Evolutionary conservation across 2,797 vertebrate species (phyloP).

Genomic region (Ciconia nigra): DNA sequence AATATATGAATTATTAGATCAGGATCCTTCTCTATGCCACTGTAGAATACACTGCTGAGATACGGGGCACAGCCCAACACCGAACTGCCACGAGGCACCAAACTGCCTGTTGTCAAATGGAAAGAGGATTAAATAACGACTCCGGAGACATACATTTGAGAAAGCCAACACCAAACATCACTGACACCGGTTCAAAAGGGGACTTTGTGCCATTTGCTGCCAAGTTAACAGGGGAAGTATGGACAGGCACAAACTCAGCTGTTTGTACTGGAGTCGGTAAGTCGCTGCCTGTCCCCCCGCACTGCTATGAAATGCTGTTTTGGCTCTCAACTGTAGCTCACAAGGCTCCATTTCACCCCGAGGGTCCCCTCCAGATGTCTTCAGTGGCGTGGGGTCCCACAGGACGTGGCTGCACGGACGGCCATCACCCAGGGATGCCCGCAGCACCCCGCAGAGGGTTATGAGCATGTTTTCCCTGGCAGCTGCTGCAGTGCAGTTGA

Average conservation of each 20-base stretch:
- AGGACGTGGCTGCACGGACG: fast-evolving
- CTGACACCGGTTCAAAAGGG: neutral
- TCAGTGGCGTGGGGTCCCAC: fast-evolving
- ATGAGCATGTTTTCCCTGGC: fast-evolving
- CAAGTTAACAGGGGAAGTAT: fast-evolving
- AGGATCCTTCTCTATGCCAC: neutral
- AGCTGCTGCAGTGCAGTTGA: neutral
- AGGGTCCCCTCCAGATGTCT: neutral
- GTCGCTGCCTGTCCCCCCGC: fast-evolving
- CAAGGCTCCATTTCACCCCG: neutral
- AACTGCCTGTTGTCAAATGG: neutral
- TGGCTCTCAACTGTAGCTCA: neutral
- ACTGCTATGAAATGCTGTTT: fast-evolving
- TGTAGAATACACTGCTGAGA: fast-evolving
- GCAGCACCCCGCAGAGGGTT: fast-evolving
- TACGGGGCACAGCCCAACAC: neutral
- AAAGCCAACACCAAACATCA: neutral
- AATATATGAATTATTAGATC: neutral
- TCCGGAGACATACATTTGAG: neutral
- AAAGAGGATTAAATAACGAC: neutral
- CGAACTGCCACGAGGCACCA: neutral
- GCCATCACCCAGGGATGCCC: neutral
- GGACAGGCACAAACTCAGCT: neutral
- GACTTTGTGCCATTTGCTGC: neutral
- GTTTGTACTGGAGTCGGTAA: neutral